Evolutionary conservation across 1,140 invertebrate species (phyloP), one percentile per base, ranked within the genome.

Genomic region (Tetramorium alpestre): DNA sequence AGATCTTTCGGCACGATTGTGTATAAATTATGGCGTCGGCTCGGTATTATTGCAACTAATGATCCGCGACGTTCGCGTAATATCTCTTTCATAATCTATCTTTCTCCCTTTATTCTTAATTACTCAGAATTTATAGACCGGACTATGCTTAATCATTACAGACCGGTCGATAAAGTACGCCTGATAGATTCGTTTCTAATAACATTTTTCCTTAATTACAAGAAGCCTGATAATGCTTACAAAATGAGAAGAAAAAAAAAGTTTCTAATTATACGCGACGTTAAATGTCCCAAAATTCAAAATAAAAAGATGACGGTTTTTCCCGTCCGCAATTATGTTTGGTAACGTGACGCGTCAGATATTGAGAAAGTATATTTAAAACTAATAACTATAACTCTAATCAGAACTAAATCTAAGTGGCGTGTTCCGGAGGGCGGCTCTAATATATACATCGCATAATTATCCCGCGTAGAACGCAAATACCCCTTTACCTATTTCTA

Each of bases 361-460:
- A 22, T 33, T 16, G 33, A 69, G 62, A 80, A 41, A 56, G 25
- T 56, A 80, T 16, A 80, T 16, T 69, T 80, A 8, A 33, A 81
- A 70, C 18, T 70, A 56, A 70, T 70, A 56, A 70, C 22, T 81
- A 44, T 65, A 51, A 51, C 64, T 44, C n/a, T 44, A 81, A 70
- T 81, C 51, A 44, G 49, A 47, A 56, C 38, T 58, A 58, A 56
- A 81, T 70, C 65, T 44, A 56, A 81, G 22, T 70, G 58, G 78
- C 78, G n/a, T 56, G 78, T 44, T 81, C 51, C 22, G 87, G 78
- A 65, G 70, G 85, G 69, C 70, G 76, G 87, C 80, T 92, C 88
- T 94, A 94, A 94, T 93, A 93, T 93, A 94, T 92, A 94, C 94
- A 93, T 92, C 88, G 75, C 72, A 85, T 93, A 93, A 94, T 94